phyloP scores from a whole-genome alignment of 2,888 invertebrate species.

The Diplazon laetatorius region DNA sequence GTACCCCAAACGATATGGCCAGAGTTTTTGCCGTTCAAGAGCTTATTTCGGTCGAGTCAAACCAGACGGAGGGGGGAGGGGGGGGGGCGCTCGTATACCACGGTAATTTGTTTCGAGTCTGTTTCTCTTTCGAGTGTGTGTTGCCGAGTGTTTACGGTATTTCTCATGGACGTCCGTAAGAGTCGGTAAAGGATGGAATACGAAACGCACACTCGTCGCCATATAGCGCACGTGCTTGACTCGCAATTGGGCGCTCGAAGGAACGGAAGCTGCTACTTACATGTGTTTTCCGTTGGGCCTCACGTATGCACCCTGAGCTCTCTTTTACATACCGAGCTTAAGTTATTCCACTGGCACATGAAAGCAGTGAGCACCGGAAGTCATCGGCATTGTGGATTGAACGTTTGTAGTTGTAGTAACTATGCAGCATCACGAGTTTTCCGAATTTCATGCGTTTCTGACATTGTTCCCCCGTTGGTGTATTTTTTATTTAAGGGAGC shows the following conservation, averaged over 20 bases:
- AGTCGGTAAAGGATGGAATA: slow-evolving; percentile 17
- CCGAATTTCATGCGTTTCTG: too few species aligned
- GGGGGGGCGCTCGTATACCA: slow-evolving; percentile 32
- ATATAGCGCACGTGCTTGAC: slow-evolving; percentile 57
- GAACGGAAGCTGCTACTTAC: slow-evolving; percentile 66
- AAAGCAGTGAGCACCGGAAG: slow-evolving; percentile 53
- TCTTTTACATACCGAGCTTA: slow-evolving; percentile 27
- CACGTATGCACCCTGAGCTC: slow-evolving; percentile 42
- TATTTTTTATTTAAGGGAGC: too few species aligned
- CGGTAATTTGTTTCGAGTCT: slow-evolving; percentile 45
- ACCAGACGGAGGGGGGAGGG: too few species aligned
- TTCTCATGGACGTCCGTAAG: slow-evolving; percentile 48
- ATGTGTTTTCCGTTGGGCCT: slow-evolving; percentile 66
- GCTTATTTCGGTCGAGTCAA: slow-evolving; percentile 34
- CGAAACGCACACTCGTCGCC: slow-evolving; percentile 25
- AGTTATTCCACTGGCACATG: slow-evolving; percentile 18
- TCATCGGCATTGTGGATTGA: slow-evolving; percentile 45
- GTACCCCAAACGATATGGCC: neutral
- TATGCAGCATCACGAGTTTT: too few species aligned
- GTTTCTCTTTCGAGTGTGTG: slow-evolving; percentile 49
- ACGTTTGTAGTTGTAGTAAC: too few species aligned
- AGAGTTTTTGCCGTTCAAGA: slow-evolving; percentile 18
- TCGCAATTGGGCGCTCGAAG: slow-evolving; percentile 47
- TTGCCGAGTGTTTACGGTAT: slow-evolving; percentile 61
- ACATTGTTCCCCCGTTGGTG: too few species aligned